Conservation (phyloP, 2,113 vertebrate genomes). For the Thalassoma bifasciatum region DNA sequence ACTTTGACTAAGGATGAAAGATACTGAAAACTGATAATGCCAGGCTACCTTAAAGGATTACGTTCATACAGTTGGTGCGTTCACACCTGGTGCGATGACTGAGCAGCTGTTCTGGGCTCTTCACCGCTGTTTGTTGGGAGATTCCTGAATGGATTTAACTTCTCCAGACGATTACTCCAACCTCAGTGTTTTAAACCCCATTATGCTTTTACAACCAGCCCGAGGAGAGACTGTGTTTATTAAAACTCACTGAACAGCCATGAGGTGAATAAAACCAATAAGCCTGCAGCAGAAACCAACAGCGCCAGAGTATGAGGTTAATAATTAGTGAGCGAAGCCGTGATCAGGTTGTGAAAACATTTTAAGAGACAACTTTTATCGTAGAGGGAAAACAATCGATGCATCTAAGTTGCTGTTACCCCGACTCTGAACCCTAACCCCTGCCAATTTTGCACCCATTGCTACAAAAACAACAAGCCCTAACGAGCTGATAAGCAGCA, state of each 20-base stretch:
- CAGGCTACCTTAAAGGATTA: neutral
- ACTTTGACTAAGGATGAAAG: neutral
- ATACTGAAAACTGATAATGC: neutral
- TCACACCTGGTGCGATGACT: neutral
- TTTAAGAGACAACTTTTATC: neutral
- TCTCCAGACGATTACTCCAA: neutral
- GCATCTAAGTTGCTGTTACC: neutral
- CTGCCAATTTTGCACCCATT: neutral
- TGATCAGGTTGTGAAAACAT: neutral
- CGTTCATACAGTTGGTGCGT: neutral
- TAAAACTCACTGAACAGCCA: neutral
- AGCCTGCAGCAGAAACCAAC: neutral
- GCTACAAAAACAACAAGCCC: conserved; percentile 11
- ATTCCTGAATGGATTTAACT: neutral
- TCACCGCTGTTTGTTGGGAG: neutral
- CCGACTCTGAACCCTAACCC: conserved; percentile 5
- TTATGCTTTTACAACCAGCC: neutral
- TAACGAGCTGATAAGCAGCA: conserved; percentile 35
- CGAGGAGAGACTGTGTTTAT: neutral
- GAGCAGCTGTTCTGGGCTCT: neutral
- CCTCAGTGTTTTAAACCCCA: neutral
- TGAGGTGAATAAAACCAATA: neutral
- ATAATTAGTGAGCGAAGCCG: neutral
- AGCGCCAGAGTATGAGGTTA: neutral
- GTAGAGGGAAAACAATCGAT: neutral